These are phyloP conservation scores for Balanococcus diminutus DNA, from an alignment of 2,888 invertebrate species.

Conservation along the genomic window DNA sequence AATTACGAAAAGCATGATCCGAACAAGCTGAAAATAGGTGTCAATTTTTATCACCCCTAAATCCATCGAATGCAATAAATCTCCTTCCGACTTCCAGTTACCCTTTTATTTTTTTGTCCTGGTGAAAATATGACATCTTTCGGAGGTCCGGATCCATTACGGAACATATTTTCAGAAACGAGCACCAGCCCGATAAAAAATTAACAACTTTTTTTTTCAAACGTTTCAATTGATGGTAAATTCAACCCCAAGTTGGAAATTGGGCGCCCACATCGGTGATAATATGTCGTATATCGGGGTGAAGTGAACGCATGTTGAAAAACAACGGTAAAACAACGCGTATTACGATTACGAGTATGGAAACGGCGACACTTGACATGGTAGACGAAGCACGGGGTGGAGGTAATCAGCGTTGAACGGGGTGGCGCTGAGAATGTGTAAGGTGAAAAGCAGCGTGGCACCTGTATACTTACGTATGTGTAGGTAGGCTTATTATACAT, in stretches of 20 bases:
- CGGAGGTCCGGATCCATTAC: background rate
- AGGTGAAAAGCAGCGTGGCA: background rate
- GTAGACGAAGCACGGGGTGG: background rate
- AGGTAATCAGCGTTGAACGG: background rate
- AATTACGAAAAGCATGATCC: no score
- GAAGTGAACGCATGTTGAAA: no score
- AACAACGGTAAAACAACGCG: background rate
- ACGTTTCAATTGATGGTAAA: background rate
- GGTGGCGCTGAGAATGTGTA: background rate
- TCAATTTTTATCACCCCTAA: background rate
- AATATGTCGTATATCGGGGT: no score
- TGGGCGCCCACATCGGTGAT: no score
- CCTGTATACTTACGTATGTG: no score
- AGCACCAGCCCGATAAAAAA: background rate
- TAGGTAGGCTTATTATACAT: background rate
- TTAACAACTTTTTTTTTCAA: background rate
- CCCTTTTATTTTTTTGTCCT: background rate
- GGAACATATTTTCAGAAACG: background rate
- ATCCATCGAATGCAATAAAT: background rate
- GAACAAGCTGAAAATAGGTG: no score
- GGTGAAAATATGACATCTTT: background rate
- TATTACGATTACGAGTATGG: background rate
- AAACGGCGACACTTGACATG: background rate
- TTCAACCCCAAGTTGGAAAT: background rate
- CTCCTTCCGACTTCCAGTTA: background rate